Base-by-base conservation (phyloP, 2,113 vertebrate species). In the Ctenodactylus gundi region DNA sequence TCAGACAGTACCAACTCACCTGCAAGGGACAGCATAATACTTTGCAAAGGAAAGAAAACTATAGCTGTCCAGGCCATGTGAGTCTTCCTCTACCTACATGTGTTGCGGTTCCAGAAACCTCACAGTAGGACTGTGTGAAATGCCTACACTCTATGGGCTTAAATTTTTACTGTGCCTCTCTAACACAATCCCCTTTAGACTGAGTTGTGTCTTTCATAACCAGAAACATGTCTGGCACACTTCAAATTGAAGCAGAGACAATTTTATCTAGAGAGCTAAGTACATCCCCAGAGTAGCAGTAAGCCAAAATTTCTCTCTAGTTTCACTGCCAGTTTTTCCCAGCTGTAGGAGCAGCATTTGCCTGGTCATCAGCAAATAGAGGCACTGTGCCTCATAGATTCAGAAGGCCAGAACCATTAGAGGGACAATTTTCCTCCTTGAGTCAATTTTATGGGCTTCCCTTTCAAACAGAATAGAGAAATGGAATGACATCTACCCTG, bases 381-480 rank as follows among this genome's bases (percentile, higher is more conserved):
- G 85, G 81, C 15, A 20, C 62, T 57, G 6, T 92, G 91, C 88
- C 68, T 76, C 49, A 57, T 78, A 70, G 67, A 87, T 90, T 90
- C 93, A 39, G 68, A 93, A 41, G 90, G 51, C 58, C 76, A 62
- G 49, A 64, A 36, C 36, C 62, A 82, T 64, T 88, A 57, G 7
- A 62, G 82, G 21, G 39, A 70, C 60, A 90, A 76, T 93, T 85
- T 92, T 92, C 85, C 51, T 95, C 85, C 91, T 88, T 53, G 80
- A 77, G 80, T 20, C 72, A 85, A 83, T 88, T 94, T 95, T 85
- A 93, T 68, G 75, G 77, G 85, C 44, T 87, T 96, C 80, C 36
- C 41, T 95, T 94, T 96, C 34, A 85, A 95, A 93, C 18, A 85
- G 93, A 62, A 88, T 91, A 41, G 87, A 83, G 73, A 94, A 77